These are phyloP conservation scores for Rhingia rostrata DNA, from an alignment of 2,888 invertebrate species.

Conservation along the genomic window DNA sequence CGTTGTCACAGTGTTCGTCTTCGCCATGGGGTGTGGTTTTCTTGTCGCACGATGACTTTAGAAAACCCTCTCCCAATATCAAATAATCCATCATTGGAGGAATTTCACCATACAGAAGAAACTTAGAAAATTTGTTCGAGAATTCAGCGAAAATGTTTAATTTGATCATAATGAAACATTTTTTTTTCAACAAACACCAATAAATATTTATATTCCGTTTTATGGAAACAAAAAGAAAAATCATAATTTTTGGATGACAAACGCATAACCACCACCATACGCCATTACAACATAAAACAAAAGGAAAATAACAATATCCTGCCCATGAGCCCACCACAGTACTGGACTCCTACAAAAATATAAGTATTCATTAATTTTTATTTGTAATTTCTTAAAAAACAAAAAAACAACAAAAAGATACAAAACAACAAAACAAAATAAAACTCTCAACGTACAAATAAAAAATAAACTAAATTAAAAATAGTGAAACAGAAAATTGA, in stretches of 20 bases:
- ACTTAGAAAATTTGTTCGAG: constrained; percentile 36
- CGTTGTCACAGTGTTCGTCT: constrained; percentile 82
- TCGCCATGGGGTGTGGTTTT: constrained; percentile 83
- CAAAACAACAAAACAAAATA: constrained; percentile 49
- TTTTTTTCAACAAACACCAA: constrained; percentile 15
- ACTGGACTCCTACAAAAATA: constrained; percentile 63
- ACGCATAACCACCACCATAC: constrained; percentile 1
- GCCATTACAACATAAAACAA: constrained; percentile 19
- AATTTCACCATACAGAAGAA: constrained; percentile 45
- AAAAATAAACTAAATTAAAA: constrained; percentile 65
- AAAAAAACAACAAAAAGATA: constrained; percentile 43
- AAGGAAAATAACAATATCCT: constrained; percentile 59
- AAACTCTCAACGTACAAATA: constrained; percentile 72
- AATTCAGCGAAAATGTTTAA: constrained; percentile 30
- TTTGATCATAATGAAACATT: constrained; percentile 6
- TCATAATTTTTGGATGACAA: constrained; percentile 21
- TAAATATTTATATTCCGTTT: constrained; percentile 53
- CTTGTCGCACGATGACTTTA: constrained; percentile 82
- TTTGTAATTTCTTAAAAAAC: constrained; percentile 44
- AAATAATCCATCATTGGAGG: constrained; percentile 36
- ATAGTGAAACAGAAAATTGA: constrained; percentile 44
- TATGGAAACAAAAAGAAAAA: constrained; percentile 21
- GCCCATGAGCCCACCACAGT: constrained; percentile 63
- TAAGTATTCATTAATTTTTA: constrained; percentile 58
- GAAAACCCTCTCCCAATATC: constrained; percentile 52